phyloP scores from a whole-genome alignment of 1,140 invertebrate species.

The Drosophila navojoa region DNA sequence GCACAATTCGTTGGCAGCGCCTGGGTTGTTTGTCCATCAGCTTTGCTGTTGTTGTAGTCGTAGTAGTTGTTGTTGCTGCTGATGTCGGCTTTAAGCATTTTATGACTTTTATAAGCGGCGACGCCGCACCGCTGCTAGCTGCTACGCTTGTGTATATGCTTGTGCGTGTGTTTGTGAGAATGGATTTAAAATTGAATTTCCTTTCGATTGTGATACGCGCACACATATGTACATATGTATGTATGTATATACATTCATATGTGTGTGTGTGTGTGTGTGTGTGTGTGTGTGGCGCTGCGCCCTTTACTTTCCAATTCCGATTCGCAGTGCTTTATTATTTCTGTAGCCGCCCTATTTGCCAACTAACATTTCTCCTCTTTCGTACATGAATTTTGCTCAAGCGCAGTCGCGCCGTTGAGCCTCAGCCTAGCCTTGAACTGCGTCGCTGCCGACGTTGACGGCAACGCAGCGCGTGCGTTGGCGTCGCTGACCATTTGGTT shows the following conservation, averaged over 20 bases:
- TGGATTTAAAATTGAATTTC: conserved; percentile 61
- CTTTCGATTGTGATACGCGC: conserved; percentile 36
- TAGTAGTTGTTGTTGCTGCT: conserved; percentile 11
- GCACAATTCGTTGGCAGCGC: conserved; percentile 68
- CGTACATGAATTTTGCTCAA: conserved; percentile 1
- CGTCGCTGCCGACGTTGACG: conserved; percentile 22
- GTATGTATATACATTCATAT: too few relatives aligned
- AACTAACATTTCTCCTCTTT: conserved; percentile 29
- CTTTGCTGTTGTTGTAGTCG: conserved; percentile 6
- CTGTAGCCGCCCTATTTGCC: conserved; percentile 29
- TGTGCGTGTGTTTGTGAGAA: conserved; percentile 40
- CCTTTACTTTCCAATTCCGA: conserved; percentile 71
- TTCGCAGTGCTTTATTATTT: conserved; percentile 52
- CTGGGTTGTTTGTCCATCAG: conserved; percentile 36
- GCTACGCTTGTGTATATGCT: conserved; percentile 43
- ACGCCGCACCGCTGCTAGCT: conserved; percentile 24
- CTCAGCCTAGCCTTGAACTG: conserved; percentile 53
- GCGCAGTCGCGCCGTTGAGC: conserved; percentile 16
- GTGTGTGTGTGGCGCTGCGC: conserved; percentile 9
- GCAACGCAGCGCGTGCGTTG: conserved; percentile 42
- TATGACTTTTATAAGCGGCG: conserved; percentile 47
- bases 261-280: conserved; percentile 5
- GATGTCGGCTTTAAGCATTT: conserved; percentile 36
- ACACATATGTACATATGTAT: conserved; percentile 1
- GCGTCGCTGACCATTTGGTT: conserved; percentile 17